These are phyloP conservation scores for Colius striatus DNA, from an alignment of 2,113 vertebrate genomes.

Conservation along the genomic window DNA sequence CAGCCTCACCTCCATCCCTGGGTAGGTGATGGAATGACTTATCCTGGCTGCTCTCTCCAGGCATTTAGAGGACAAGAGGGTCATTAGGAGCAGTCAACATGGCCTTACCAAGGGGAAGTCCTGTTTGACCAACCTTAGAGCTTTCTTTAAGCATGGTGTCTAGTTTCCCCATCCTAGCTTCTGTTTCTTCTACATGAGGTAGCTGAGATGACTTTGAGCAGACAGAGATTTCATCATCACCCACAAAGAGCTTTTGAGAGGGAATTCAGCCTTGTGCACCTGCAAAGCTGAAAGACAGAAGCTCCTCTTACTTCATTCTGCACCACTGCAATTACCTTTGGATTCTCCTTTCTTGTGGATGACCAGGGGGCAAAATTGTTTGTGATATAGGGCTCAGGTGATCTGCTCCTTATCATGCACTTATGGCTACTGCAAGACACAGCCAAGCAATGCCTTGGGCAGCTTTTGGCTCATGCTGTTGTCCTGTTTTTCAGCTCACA, in stretches of 20 bases:
- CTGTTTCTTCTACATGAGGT: neutral
- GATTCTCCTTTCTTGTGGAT: neutral
- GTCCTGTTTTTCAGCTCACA: rapidly evolving
- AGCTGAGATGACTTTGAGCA: neutral
- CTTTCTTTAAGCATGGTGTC: neutral
- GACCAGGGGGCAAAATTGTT: neutral
- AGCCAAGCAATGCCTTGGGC: rapidly evolving
- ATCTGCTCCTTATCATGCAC: neutral
- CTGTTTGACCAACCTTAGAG: too few species aligned
- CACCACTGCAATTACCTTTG: neutral
- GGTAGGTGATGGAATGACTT: too few species aligned
- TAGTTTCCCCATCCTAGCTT: neutral
- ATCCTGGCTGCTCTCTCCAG: too few species aligned
- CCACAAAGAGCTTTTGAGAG: neutral
- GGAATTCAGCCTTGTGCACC: neutral
- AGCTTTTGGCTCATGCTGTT: neutral
- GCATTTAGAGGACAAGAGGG: too few species aligned
- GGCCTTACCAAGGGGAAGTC: too few species aligned
- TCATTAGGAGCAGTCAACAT: too few species aligned
- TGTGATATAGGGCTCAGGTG: neutral
- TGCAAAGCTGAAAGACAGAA: neutral
- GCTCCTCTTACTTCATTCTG: neutral
- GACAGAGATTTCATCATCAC: neutral
- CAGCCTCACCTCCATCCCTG: too few species aligned
- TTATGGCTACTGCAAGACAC: neutral